A percentile compares a stretch with the other conserved stretches of the same genome.
Conservation (phyloP, 2,888 invertebrate species). For the Drosophila aldrichi region DNA sequence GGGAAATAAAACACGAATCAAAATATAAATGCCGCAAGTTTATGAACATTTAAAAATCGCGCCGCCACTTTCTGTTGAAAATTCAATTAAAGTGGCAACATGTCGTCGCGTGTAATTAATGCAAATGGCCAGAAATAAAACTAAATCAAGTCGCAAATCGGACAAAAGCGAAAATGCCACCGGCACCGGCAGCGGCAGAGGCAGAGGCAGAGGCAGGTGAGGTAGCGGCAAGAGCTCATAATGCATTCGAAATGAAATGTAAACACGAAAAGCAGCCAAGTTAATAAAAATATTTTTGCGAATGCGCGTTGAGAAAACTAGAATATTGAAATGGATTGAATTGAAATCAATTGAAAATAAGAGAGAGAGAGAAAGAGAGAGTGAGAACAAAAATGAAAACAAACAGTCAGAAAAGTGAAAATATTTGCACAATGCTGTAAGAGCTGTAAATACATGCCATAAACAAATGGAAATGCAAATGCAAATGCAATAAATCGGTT, state of each 20-base stretch:
- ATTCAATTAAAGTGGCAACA: constrained; percentile 75
- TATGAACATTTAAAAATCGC: constrained; percentile 70
- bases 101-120: constrained; percentile 64
- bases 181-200: background rate
- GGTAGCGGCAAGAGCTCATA: constrained; percentile 7
- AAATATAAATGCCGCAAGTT: constrained; percentile 62
- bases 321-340: constrained; percentile 31
- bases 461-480: constrained; percentile 15
- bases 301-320: constrained; percentile 36
- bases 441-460: constrained; percentile 43
- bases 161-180: background rate
- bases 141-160: constrained; percentile 46
- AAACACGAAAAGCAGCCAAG: constrained; percentile 50
- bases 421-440: constrained; percentile 57
- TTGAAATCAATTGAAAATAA: constrained; percentile 17
- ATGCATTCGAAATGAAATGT: constrained; percentile 44
- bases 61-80: constrained; percentile 67
- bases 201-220: background rate
- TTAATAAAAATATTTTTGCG: constrained; percentile 66
- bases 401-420: constrained; percentile 20
- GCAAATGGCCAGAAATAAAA: constrained; percentile 72
- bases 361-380: background rate
- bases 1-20: constrained; percentile 56
- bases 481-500: constrained; percentile 16
- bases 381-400: constrained; percentile 1